Base-by-base conservation (phyloP, 2,113 vertebrate species). In the Fregetta grallaria region DNA sequence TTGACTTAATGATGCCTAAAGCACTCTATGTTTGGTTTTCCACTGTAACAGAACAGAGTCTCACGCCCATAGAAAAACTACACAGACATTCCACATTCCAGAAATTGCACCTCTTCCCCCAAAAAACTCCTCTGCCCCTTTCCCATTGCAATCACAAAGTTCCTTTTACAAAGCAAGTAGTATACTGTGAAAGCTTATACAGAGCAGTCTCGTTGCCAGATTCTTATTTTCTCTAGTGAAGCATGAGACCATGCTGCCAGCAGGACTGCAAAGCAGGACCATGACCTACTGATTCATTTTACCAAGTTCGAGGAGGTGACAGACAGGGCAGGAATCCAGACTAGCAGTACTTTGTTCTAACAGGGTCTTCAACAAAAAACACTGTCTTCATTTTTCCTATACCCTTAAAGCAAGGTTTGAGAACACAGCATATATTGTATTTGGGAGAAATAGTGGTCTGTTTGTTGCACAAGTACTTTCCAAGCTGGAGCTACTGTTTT, bases 311-410 rank as follows among this genome's bases (percentile, higher is more conserved):
- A 29, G 42, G 87, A 87, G 95, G 96, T 96, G 91, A 96, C 92
- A 97, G 96, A 96, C 85, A 90, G 95, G 94, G 91, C 95, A 97
- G 44, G 62, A 96, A 96, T 92, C 82, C 93, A 80, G 66, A 71
- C 63, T 65, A 20, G 16, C 13, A n/a, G 74, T 94, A 95, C 86
- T 77, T 65, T 72, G 38, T 73, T 96, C 61, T 90, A 79, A 45
- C 10, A 62, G 27, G 42, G 36, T 45, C 59, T 72, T 96, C 85
- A 95, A 86, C 65, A 92, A 66, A 94, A 92, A 93, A 76, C 80
- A 80, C 52, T 91, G 86, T 83, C 85, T 89, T 87, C 75, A 45
- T 75, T 88, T 71, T 78, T 40, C 58, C 52, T 21, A 30, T 16
- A 74, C 15, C 11, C 65, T 36, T 63, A 89, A 82, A 95, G 72